Evolutionary conservation across 2,797 vertebrate species (phyloP).

Genomic region (Xenopus petersii): DNA sequence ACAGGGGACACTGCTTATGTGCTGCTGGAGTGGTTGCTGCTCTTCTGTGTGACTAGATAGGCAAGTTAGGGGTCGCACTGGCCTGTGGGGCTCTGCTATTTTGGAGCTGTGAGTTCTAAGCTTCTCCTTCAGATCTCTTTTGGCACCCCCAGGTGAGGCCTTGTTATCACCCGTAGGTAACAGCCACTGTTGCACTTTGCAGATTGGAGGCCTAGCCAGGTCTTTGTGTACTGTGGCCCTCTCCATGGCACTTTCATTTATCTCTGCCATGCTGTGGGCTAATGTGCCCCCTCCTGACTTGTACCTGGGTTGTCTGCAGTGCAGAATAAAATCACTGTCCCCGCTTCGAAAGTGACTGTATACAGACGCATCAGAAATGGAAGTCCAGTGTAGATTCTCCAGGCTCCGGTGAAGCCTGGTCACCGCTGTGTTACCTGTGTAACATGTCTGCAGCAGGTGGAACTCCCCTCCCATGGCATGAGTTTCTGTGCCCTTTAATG

Average conservation of each 20-base stretch:
- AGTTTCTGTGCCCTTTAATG: slow-evolving; percentile 62
- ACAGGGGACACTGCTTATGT: slow-evolving; percentile 32
- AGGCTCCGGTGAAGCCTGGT: slow-evolving; percentile 80
- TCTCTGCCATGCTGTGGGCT: slow-evolving; percentile 56
- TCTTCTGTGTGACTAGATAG: slow-evolving; percentile 50
- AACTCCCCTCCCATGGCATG: slow-evolving; percentile 52
- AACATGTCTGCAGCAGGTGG: slow-evolving; percentile 43
- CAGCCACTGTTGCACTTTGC: slow-evolving; percentile 70
- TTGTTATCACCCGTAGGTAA: slow-evolving; percentile 73
- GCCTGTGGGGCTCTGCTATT: slow-evolving; percentile 66
- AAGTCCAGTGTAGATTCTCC: slow-evolving; percentile 83
- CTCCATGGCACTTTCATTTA: slow-evolving; percentile 63
- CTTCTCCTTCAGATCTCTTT: slow-evolving; percentile 79
- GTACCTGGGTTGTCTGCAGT: slow-evolving; percentile 63
- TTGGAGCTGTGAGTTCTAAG: slow-evolving; percentile 77
- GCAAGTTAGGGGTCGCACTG: slow-evolving; percentile 67
- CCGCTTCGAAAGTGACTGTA: slow-evolving; percentile 69
- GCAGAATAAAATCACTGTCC: slow-evolving; percentile 78
- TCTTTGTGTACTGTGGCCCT: slow-evolving; percentile 64
- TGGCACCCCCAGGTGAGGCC: slow-evolving; percentile 60
- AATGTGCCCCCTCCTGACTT: slow-evolving; percentile 55
- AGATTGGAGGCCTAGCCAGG: slow-evolving; percentile 65
- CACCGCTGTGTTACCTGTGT: slow-evolving; percentile 52
- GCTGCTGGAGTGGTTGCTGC: not conserved
- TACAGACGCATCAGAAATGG: slow-evolving; percentile 64